Evolutionary conservation across 2,797 vertebrate genomes (phyloP).

Genomic region (Platalea minor): DNA sequence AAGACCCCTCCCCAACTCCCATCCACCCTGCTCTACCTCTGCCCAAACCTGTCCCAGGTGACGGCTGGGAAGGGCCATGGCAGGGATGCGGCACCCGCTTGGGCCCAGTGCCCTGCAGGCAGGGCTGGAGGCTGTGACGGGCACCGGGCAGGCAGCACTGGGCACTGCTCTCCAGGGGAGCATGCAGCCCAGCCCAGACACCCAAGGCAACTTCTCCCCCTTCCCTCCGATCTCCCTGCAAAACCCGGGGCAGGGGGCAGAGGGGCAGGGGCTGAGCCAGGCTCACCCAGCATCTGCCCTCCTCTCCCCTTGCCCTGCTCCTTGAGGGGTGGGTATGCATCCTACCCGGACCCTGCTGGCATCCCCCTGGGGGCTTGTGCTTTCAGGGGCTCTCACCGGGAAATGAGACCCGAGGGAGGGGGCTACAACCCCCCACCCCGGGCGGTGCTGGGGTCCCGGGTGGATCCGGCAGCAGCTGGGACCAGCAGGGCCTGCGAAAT

Average conservation of each 20-base stretch:
- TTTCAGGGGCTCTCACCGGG: neutral
- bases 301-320: neutral
- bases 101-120: neutral
- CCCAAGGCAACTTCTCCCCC: neutral
- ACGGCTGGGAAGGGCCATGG: neutral
- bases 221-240: neutral
- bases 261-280: neutral
- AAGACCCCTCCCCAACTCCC: neutral
- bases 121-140: neutral
- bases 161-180: neutral
- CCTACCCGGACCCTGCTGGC: neutral
- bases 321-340: neutral
- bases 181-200: neutral
- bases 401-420: neutral
- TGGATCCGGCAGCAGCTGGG: neutral
- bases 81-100: neutral
- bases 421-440: no score
- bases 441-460: neutral
- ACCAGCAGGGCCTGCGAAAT: neutral
- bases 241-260: accelerated
- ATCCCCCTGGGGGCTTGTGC: accelerated
- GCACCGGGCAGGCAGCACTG: accelerated
- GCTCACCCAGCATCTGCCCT: neutral
- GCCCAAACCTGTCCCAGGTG: neutral
- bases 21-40: neutral